Evolutionary conservation across 2,797 vertebrate species (phyloP).

Genomic region (Acanthurus lineatus): DNA sequence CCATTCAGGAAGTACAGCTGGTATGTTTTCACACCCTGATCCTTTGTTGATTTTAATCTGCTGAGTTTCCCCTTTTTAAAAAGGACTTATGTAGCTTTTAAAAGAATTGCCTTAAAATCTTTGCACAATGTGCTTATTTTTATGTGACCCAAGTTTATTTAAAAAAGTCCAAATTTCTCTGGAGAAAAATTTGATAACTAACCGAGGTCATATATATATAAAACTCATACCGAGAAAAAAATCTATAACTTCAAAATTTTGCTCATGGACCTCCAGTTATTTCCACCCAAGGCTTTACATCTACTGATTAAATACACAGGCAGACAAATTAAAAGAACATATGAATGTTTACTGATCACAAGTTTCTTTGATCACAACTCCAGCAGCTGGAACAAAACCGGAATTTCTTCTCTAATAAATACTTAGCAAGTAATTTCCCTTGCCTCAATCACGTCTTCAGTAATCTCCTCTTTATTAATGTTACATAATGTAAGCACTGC

Average conservation of each 20-base stretch:
- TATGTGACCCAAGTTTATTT: background rate
- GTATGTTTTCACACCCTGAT: background rate
- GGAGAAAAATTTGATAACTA: background rate
- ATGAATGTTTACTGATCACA: background rate
- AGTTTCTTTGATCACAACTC: constrained; percentile 6
- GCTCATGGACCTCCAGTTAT: background rate
- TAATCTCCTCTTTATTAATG: background rate
- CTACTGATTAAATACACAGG: background rate
- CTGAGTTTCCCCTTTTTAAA: background rate
- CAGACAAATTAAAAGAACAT: background rate
- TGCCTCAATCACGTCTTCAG: background rate
- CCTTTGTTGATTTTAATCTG: background rate
- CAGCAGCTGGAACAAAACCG: background rate
- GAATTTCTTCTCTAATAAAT: background rate
- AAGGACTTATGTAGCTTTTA: background rate
- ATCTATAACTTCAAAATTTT: constrained; percentile 1
- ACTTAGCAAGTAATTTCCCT: background rate
- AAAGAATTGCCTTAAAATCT: background rate
- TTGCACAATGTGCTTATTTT: background rate
- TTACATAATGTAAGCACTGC: background rate
- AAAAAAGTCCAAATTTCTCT: background rate
- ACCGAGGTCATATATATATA: background rate
- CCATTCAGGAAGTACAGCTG: background rate
- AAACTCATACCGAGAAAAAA: background rate
- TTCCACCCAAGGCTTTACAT: background rate